Conservation (phyloP, 1,140 invertebrate species). For the Periplaneta americana region DNA sequence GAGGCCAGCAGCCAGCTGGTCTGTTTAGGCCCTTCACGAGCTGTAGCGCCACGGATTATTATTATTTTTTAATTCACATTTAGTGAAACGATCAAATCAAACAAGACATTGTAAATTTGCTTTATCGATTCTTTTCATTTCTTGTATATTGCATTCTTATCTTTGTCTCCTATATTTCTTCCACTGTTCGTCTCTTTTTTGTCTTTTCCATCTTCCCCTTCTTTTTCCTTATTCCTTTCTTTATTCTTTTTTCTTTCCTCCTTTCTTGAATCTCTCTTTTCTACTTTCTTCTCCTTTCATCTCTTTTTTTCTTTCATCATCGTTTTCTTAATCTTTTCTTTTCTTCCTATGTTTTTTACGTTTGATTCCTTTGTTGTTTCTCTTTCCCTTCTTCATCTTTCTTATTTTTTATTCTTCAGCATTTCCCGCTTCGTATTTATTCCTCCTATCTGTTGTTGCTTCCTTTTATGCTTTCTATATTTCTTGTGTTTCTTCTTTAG, state of each 20-base stretch:
- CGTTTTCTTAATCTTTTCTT: background rate
- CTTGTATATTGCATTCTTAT: background rate
- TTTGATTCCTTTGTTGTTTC: background rate
- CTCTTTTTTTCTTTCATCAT: background rate
- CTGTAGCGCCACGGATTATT: too few species aligned
- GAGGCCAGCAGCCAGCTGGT: too few species aligned
- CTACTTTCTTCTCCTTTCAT: background rate
- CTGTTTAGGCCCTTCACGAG: too few species aligned
- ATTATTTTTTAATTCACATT: too few species aligned
- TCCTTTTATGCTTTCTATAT: too few species aligned
- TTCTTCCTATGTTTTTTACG: background rate
- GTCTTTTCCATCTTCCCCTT: background rate
- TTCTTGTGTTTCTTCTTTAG: too few species aligned
- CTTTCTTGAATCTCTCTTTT: background rate
- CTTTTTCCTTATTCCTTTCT: background rate
- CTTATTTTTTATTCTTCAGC: too few species aligned
- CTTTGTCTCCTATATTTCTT: background rate
- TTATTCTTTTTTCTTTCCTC: background rate
- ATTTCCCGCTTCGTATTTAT: too few species aligned
- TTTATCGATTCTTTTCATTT: too few species aligned
- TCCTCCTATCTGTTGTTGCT: too few species aligned
- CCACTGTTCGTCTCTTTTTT: background rate
- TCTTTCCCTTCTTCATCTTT: background rate
- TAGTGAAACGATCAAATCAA: too few species aligned
- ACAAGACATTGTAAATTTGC: too few species aligned